Evolutionary conservation across 2,888 invertebrate species (phyloP).

Genomic region (Drosophila lutescens): DNA sequence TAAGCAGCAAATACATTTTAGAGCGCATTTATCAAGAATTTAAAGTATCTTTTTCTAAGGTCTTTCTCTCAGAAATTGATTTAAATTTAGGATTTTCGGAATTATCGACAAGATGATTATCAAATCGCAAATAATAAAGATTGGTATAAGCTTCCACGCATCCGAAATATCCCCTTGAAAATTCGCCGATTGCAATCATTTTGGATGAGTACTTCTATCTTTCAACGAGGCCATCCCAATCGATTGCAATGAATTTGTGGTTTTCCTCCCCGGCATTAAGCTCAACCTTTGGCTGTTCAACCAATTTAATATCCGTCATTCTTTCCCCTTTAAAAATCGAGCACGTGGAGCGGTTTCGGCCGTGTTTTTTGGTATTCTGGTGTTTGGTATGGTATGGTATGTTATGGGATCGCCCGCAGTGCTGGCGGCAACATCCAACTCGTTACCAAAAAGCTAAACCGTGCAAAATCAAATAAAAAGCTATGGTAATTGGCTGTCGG

Average conservation of each 20-base stretch:
- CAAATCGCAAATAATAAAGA: constrained; percentile 1
- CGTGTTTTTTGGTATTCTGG: constrained; percentile 3
- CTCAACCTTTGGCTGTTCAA: constrained; percentile 27
- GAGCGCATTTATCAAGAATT: too few relatives aligned
- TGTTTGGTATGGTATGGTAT: not conserved
- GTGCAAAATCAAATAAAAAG: constrained; percentile 66
- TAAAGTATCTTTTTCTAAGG: too few relatives aligned
- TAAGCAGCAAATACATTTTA: too few relatives aligned
- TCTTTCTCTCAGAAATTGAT: not conserved
- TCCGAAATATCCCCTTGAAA: constrained; percentile 10
- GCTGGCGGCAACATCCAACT: constrained; percentile 24
- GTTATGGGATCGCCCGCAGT: constrained; percentile 9
- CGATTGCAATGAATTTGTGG: constrained; percentile 28
- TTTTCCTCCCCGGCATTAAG: constrained; percentile 28
- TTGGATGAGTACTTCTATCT: constrained; percentile 32
- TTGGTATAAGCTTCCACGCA: not conserved
- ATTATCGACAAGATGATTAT: not conserved
- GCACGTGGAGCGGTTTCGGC: constrained; percentile 29
- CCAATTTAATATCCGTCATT: constrained; percentile 42
- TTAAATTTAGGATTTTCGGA: too few relatives aligned
- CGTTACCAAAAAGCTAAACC: constrained; percentile 67
- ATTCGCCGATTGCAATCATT: constrained; percentile 28
- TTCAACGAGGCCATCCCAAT: constrained; percentile 24
- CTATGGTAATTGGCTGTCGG: constrained; percentile 60
- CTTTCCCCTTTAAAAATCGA: constrained; percentile 31